These are phyloP conservation scores for Morus bassanus DNA, from an alignment of 2,797 vertebrate species.

Conservation along the genomic window DNA sequence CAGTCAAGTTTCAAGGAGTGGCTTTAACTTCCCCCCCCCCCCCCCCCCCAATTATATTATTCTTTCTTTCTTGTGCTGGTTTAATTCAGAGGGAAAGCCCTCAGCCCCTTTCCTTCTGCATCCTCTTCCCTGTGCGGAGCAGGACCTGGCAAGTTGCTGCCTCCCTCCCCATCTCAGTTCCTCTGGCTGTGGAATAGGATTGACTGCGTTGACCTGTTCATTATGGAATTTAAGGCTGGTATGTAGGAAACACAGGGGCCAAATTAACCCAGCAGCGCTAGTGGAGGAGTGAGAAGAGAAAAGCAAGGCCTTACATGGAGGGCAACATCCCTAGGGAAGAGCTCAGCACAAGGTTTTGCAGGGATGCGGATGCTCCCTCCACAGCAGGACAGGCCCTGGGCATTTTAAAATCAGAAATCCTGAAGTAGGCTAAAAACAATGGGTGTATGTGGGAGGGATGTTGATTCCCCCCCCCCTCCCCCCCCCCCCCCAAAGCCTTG, in stretches of 20 bases:
- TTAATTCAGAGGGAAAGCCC: not conserved
- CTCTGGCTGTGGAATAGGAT: not conserved
- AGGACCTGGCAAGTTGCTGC: not conserved
- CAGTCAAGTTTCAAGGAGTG: not conserved
- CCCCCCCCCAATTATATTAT: not conserved
- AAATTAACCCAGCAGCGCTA: not conserved
- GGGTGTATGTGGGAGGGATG: not conserved
- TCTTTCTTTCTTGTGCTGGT: not conserved
- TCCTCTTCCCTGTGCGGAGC: fast-evolving
- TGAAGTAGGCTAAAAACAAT: fast-evolving
- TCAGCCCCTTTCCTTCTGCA: not conserved
- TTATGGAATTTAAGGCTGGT: not conserved
- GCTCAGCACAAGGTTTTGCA: not conserved
- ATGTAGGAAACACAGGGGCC: not conserved
- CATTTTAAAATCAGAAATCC: not conserved
- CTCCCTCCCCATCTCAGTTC: not conserved
- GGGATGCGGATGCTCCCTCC: not conserved
- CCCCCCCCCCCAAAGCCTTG: not conserved
- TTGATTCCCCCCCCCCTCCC: not conserved
- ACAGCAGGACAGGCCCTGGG: not conserved
- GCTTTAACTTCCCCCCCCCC: not conserved
- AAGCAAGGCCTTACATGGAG: not conserved
- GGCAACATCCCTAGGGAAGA: not conserved
- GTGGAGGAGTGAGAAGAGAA: not conserved
- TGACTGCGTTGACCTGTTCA: not conserved